Evolutionary conservation across 2,888 invertebrate genomes (phyloP).

Genomic region (Pseudococcus viburni): DNA sequence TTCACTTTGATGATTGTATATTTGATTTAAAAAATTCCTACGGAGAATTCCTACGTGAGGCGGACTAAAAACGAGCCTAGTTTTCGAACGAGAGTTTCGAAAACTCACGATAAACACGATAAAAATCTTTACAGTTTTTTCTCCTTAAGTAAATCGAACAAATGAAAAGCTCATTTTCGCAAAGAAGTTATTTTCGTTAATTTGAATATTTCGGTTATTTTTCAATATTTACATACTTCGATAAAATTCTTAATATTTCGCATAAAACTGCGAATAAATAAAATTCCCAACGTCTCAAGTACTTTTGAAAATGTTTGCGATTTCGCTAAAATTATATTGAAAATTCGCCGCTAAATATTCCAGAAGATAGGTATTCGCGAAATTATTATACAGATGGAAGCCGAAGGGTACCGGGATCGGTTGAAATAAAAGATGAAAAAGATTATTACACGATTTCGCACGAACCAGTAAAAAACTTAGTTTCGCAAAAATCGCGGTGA

Average conservation of each 20-base stretch:
- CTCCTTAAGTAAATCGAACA: no score
- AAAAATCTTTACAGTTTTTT: no score
- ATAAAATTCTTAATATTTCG: background rate
- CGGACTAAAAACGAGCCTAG: no score
- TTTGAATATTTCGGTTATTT: slow-evolving; percentile 22
- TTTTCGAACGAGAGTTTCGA: no score
- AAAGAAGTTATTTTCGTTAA: slow-evolving; percentile 8
- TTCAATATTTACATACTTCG: background rate
- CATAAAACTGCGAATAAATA: background rate
- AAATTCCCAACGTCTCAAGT: background rate
- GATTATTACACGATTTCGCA: background rate
- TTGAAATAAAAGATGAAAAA: background rate
- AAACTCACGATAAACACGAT: no score
- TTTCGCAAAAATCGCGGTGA: background rate
- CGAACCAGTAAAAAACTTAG: background rate
- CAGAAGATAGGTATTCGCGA: background rate
- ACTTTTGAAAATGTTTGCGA: background rate
- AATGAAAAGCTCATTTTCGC: background rate
- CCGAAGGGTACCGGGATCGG: background rate
- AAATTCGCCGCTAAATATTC: background rate
- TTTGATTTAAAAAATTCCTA: no score
- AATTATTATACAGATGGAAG: background rate
- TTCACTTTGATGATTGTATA: no score
- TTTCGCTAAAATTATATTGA: background rate
- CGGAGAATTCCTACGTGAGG: no score